These are phyloP conservation scores for Megaptera novaeangliae DNA, from an alignment of 2,113 vertebrate species.

Conservation along the genomic window DNA sequence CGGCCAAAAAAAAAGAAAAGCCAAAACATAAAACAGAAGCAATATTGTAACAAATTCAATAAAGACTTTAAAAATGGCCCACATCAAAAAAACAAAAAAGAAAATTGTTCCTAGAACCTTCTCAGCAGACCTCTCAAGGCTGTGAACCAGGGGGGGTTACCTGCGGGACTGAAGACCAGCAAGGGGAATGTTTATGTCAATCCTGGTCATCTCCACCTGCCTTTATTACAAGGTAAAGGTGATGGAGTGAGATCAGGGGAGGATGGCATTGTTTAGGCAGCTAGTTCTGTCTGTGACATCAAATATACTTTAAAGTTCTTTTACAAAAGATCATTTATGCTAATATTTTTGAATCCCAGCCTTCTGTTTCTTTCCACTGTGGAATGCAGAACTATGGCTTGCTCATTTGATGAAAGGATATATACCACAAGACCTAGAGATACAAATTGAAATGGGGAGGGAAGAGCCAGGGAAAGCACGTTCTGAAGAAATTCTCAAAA, in stretches of 20 bases:
- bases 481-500: neutral
- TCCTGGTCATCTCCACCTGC: neutral
- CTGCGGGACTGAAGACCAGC: neutral
- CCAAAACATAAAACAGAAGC: too few species aligned
- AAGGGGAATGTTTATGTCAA: accelerated
- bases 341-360: neutral
- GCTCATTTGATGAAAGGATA: neutral
- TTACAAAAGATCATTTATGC: neutral
- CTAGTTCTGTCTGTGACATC: neutral
- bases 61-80: too few species aligned
- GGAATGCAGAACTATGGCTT: neutral
- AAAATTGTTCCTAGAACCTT: neutral
- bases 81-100: too few species aligned
- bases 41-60: too few species aligned
- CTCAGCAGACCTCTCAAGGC: neutral
- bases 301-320: neutral
- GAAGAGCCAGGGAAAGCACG: neutral
- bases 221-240: neutral
- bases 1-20: too few species aligned
- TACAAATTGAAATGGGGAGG: neutral
- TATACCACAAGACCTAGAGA: neutral
- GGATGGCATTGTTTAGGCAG: neutral
- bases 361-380: neutral
- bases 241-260: too few species aligned
- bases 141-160: neutral